Evolutionary conservation across 2,888 invertebrate species (phyloP).

Genomic region (Papilio demoleus): DNA sequence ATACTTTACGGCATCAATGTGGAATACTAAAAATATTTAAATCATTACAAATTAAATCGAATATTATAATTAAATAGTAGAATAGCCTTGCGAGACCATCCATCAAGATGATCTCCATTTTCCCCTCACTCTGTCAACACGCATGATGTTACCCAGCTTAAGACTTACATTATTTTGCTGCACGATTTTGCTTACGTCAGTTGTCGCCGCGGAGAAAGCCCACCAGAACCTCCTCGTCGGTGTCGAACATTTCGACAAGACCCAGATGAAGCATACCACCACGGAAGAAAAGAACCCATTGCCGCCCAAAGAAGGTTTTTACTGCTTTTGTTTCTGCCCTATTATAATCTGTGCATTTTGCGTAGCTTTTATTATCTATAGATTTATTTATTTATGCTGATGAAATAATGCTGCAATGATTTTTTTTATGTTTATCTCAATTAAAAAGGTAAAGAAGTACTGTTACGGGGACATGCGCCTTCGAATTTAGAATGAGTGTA

Average conservation of each 20-base stretch:
- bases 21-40: not conserved
- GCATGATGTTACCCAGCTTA: slow-evolving; percentile 41
- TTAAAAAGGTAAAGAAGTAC: not conserved
- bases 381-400: not conserved
- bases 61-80: no score
- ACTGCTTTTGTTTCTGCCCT: slow-evolving; percentile 53
- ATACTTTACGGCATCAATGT: not conserved
- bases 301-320: slow-evolving; percentile 88
- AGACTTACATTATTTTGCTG: slow-evolving; percentile 60
- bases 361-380: slow-evolving; percentile 24
- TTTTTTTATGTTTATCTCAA: not conserved
- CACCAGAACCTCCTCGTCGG: slow-evolving; percentile 88
- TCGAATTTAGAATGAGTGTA: no score
- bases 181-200: slow-evolving; percentile 82
- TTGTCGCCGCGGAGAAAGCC: slow-evolving; percentile 88
- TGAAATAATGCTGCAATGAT: not conserved
- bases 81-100: no score
- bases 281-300: slow-evolving; percentile 90
- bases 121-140: slow-evolving; percentile 6
- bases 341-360: slow-evolving; percentile 43
- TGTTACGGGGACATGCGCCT: not conserved
- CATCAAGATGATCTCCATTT: no score
- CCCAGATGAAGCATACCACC: slow-evolving; percentile 88
- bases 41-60: not conserved
- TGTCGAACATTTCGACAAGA: slow-evolving; percentile 89